Evolutionary conservation across 1,140 invertebrate species (phyloP), one percentile per base, ranked within the genome.

Genomic region (Melitaea cinxia): DNA sequence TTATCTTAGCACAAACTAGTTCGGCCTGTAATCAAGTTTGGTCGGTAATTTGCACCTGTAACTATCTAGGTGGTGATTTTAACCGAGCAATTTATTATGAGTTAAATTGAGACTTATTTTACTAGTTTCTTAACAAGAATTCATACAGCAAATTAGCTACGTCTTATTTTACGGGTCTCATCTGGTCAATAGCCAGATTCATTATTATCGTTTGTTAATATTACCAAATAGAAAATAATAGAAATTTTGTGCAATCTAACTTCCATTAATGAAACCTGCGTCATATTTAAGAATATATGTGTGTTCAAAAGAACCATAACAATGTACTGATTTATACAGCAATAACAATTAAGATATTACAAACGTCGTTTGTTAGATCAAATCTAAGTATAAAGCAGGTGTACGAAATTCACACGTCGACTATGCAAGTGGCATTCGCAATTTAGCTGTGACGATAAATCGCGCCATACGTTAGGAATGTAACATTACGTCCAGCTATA

Each of bases 401-500:
- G 49, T 56, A 45, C 19, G 63, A 56, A 53, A 58, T 63, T 57
- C 66, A 63, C 55, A 65, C 50, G 50, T 33, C 50, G 14, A 19
- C 35, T 30, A 69, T 62, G 52, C 68, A 58, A 55, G 67, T 58
- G 58, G 58, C 63, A 65, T 65, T 66, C 28, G 63, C 47, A 70
- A 70, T 70, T 66, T 70, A 70, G 54, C 26, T 15, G 57, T 49
- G 28, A 23, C 57, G 42, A 72, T 72, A 72, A 69, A 72, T 72
- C 57, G 59, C 21, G 24, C 49, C 30, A 15, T 42, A 59, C 53
- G 55, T 52, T 60, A 55, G 69, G 69, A 68, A 72, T 68, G 69
- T 45, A 35, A 60, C 50, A 57, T 68, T 66, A 63, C 60, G 47
- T 52, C 24, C 54, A 15, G 47, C 33, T 49, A 47, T 47, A 57